Evolutionary conservation across 92 coral and sea anemone genomes (phyloP).

Genomic region (Ricordea florida): DNA sequence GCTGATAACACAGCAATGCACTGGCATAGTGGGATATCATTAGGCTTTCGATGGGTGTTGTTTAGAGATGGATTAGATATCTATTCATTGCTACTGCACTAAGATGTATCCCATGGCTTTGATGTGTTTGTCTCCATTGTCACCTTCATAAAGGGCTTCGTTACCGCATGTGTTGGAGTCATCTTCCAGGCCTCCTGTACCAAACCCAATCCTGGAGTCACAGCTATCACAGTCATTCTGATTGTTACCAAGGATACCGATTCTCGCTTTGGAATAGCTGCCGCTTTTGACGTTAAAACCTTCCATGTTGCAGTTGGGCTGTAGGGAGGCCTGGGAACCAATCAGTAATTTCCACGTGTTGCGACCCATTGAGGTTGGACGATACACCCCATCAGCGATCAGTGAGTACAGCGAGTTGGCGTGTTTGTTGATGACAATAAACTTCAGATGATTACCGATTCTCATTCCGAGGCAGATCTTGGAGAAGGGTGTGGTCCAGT

Average conservation of each 20-base stretch:
- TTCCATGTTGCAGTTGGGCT: not conserved
- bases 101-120: slow-evolving; percentile 29
- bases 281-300: slow-evolving; percentile 2
- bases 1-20: no score
- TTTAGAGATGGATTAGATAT: no score
- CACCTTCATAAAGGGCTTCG: not conserved
- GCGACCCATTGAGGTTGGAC: not conserved
- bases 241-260: slow-evolving; percentile 25
- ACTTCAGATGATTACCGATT: not conserved
- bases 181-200: slow-evolving; percentile 4
- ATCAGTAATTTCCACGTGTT: slow-evolving; percentile 25
- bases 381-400: slow-evolving; percentile 1
- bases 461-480: slow-evolving; percentile 39
- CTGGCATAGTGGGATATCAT: no score
- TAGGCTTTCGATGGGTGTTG: no score
- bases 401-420: slow-evolving; percentile 34
- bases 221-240: not conserved
- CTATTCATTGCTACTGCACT: slow-evolving; percentile 16
- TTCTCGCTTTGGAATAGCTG: not conserved
- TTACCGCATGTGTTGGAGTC: slow-evolving; percentile 12
- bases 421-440: not conserved
- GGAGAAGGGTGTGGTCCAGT: slow-evolving; percentile 34
- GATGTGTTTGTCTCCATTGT: slow-evolving; percentile 7
- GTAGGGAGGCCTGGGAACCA: slow-evolving; percentile 19
- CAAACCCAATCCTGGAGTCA: slow-evolving; percentile 40